These are phyloP conservation scores for Harlomillsia oculata DNA, from an alignment of 1,140 invertebrate species.

Conservation along the genomic window DNA sequence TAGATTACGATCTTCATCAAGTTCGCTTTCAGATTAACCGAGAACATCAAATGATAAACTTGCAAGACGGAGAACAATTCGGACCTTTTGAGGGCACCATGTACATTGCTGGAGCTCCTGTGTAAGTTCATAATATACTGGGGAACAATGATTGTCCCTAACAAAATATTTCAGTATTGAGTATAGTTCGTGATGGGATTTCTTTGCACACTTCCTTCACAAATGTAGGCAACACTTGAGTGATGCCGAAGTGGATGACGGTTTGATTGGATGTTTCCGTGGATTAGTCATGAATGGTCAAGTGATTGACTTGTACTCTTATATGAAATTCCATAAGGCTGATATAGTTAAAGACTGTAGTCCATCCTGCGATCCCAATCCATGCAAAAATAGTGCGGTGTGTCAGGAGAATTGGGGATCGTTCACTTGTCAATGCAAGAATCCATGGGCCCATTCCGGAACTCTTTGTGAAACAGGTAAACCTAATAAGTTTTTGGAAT, in stretches of 20 bases:
- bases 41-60: constrained; percentile 74
- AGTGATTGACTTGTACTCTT: constrained; percentile 79
- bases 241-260: constrained; percentile 64
- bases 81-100: constrained; percentile 84
- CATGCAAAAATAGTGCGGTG: constrained; percentile 78
- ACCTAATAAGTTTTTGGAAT: neutral
- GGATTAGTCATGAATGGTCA: constrained; percentile 83
- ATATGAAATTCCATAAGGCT: constrained; percentile 81
- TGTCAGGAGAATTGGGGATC: constrained; percentile 88
- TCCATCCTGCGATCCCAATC: constrained; percentile 84
- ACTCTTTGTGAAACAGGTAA: constrained; percentile 61
- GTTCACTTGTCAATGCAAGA: constrained; percentile 66
- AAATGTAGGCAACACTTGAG: constrained; percentile 56
- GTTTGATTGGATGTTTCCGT: constrained; percentile 83
- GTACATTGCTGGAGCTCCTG: constrained; percentile 82
- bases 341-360: constrained; percentile 87
- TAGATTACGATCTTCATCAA: constrained; percentile 84
- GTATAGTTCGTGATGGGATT: neutral
- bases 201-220: constrained; percentile 40
- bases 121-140: constrained; percentile 51
- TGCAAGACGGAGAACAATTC: constrained; percentile 73
- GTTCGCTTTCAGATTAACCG: constrained; percentile 88
- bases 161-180: neutral
- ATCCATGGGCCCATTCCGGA: constrained; percentile 81
- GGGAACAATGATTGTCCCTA: too few relatives aligned